Percentiles rank a stretch among this genome's conserved stretches.
Evolutionary conservation across 2,797 vertebrate genomes (phyloP).

Genomic region (Sebastiscus albofasciatus): DNA sequence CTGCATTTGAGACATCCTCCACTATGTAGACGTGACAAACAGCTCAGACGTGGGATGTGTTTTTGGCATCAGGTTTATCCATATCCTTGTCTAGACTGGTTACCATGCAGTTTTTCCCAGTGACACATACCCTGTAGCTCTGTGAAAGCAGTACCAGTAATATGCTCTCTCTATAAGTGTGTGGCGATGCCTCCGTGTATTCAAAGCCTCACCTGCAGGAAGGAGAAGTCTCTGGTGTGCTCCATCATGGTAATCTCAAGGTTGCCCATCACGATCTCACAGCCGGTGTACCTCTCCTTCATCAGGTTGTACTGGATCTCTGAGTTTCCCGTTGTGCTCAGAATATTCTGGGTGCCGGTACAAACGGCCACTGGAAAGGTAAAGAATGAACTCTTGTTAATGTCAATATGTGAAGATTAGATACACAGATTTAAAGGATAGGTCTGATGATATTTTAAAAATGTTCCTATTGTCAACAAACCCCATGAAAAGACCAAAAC

Average conservation of each 20-base stretch:
- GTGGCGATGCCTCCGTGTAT: not conserved
- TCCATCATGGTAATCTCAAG: constrained; percentile 94
- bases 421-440: not conserved
- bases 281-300: constrained; percentile 88
- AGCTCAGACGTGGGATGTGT: not conserved
- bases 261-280: constrained; percentile 96
- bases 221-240: constrained; percentile 89
- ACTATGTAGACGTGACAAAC: constrained; percentile 8
- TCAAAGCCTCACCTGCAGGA: constrained; percentile 86
- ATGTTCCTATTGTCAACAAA: not conserved
- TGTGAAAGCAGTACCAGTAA: not conserved
- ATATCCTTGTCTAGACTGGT: constrained; percentile 24
- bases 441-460: not conserved
- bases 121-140: not conserved
- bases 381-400: constrained; percentile 7
- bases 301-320: constrained; percentile 87
- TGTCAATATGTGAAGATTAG: not conserved
- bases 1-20: constrained; percentile 24
- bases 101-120: not conserved
- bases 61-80: constrained; percentile 1
- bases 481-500: not conserved
- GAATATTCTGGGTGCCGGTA: constrained; percentile 88
- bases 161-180: not conserved
- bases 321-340: constrained; percentile 86
- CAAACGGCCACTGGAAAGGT: constrained; percentile 80